Evolutionary conservation across 2,797 vertebrate species (phyloP), one percentile per base, ranked within the genome.

Genomic region (Limosa lapponica): DNA sequence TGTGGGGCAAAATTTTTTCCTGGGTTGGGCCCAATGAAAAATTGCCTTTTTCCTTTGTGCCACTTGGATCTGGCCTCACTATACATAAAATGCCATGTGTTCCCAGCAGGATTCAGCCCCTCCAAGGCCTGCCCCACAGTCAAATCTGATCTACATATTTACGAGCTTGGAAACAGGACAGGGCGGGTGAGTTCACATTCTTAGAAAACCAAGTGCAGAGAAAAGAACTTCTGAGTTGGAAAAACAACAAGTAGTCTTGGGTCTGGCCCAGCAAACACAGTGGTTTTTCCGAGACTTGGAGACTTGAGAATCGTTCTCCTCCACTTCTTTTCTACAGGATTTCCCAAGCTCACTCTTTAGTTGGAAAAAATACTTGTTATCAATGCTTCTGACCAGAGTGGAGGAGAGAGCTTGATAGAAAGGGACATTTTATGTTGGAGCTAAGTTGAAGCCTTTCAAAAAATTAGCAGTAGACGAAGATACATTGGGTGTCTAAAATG

Each of bases 161-260:
- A 96, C 83, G 6, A 95, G 95, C 85, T 70, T 93, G 95, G 95
- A 94, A 96, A 96, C 95, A 95, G 94, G 93, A 94, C 66, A 1
- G 86, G 93, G 95, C 2, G 94, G 92, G 93, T 91, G 90, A 95
- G 96, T 96, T 95, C 95, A 92, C 96, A 94, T 97, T 96, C 97
- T 97, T 96, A 92, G 95, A 97, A 96, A 95, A 95, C 95, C 71
- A 81, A 92, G 80, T 61, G 84, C 66, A 44, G 77, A 91, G 95
- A 94, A 95, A 87, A 95, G 91, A 88, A 94, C 90, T 95, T 95
- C 78, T 91, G 92, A 93, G 86, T n/a, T 94, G 96, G 92, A 95
- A 96, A 97, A 96, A 96, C 95, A 97, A 97, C 93, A 62, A 89
- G 73, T 72, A 59, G 89, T 77, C 90, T 94, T 96, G 94, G 93